These are phyloP conservation scores for Brachypalpus laphriformis DNA, from an alignment of 2,888 invertebrate species.

Conservation along the genomic window DNA sequence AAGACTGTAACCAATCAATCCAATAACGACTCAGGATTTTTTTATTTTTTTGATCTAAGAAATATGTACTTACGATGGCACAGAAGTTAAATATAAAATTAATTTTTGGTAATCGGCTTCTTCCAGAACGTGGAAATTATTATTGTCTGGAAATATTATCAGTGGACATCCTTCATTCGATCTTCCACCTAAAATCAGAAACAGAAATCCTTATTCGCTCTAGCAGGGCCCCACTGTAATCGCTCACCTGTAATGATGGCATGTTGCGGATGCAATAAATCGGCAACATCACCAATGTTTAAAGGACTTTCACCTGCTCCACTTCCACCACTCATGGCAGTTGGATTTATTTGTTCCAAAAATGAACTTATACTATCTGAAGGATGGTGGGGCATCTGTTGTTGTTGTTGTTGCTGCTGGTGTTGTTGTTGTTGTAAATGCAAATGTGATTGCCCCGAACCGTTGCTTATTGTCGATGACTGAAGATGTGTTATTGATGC, in stretches of 20 bases:
- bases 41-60: no score
- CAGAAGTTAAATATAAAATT: slow-evolving; percentile 96
- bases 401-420: slow-evolving; percentile 54
- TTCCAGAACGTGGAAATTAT: slow-evolving; percentile 91
- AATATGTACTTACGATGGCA: slow-evolving; percentile 92
- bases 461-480: slow-evolving; percentile 76
- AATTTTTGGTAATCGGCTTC: slow-evolving; percentile 95
- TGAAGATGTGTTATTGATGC: slow-evolving; percentile 75
- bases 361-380: slow-evolving; percentile 80
- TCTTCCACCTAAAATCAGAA: slow-evolving; percentile 86
- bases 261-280: slow-evolving; percentile 93
- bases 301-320: slow-evolving; percentile 78
- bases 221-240: background rate
- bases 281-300: slow-evolving; percentile 88
- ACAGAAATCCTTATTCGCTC: background rate
- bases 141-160: slow-evolving; percentile 97
- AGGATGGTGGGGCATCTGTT: slow-evolving; percentile 70
- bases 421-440: slow-evolving; percentile 70
- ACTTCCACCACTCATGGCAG: slow-evolving; percentile 77
- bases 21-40: no score
- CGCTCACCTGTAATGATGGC: slow-evolving; percentile 91
- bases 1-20: no score
- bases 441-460: slow-evolving; percentile 58
- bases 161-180: slow-evolving; percentile 96
- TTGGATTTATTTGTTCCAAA: slow-evolving; percentile 80